Percentiles rank a stretch among this genome's conserved stretches.
These are phyloP conservation scores for Diceros bicornis DNA, from an alignment of 2,797 vertebrate species.

Conservation along the genomic window DNA sequence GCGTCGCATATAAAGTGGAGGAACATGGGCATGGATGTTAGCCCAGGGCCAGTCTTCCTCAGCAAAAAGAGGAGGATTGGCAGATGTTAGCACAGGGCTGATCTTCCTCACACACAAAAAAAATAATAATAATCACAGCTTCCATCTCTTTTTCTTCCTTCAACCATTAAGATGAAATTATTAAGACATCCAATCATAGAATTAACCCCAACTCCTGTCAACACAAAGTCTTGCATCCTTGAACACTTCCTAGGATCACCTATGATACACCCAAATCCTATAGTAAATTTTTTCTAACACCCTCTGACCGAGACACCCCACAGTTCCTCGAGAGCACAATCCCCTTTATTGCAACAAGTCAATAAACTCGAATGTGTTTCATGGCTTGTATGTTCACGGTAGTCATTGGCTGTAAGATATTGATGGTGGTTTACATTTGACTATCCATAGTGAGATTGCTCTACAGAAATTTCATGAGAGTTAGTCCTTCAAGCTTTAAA, in stretches of 20 bases:
- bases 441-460: neutral
- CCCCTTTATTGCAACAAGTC: neutral
- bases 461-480: neutral
- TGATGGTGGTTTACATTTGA: neutral
- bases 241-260: neutral
- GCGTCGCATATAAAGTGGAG: too few species aligned
- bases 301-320: neutral
- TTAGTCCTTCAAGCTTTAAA: neutral
- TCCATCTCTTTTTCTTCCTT: neutral
- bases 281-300: neutral
- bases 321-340: accelerated
- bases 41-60: too few species aligned
- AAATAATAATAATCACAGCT: neutral
- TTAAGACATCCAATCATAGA: neutral
- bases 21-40: too few species aligned
- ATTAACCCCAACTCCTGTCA: neutral
- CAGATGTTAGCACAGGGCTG: too few species aligned
- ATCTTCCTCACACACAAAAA: too few species aligned
- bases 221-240: neutral
- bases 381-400: neutral
- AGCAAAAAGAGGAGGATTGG: too few species aligned
- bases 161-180: neutral
- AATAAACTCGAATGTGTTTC: neutral
- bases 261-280: neutral
- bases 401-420: neutral